phyloP scores from a whole-genome alignment of 1,140 invertebrate genomes.

The Notospermus geniculatus region DNA sequence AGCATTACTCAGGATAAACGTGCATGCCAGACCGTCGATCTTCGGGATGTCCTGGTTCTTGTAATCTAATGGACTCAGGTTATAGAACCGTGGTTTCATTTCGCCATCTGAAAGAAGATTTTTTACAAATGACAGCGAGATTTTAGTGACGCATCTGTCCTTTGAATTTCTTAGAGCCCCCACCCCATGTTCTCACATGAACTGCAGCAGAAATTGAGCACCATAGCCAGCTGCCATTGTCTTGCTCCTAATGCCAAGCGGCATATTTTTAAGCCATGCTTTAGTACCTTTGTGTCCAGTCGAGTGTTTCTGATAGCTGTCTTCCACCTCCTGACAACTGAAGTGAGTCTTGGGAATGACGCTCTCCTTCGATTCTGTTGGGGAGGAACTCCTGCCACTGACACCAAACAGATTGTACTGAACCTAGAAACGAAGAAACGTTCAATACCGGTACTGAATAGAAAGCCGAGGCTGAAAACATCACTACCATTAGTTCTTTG shows the following conservation, averaged over 20 bases:
- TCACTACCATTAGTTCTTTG: too few species aligned
- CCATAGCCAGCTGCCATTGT: too few species aligned
- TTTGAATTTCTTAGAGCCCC: too few species aligned
- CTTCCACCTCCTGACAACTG: slow-evolving; percentile 76
- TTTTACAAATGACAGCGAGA: too few species aligned
- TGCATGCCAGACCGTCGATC: slow-evolving; percentile 89
- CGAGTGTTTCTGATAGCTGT: slow-evolving; percentile 73
- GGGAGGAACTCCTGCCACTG: slow-evolving; percentile 21
- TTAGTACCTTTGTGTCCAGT: slow-evolving; percentile 68
- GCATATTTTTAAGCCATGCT: slow-evolving; percentile 26
- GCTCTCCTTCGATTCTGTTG: slow-evolving; percentile 24
- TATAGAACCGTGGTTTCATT: slow-evolving; percentile 84
- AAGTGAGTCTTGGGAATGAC: slow-evolving; percentile 59
- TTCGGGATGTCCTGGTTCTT: slow-evolving; percentile 81
- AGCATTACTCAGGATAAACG: slow-evolving; percentile 85
- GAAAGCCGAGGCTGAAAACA: too few species aligned
- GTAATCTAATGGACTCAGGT: slow-evolving; percentile 71
- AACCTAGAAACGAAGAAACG: slow-evolving; percentile 61
- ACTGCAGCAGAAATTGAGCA: too few species aligned
- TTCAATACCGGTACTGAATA: background rate
- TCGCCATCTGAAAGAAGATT: slow-evolving; percentile 27
- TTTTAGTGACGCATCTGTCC: too few species aligned
- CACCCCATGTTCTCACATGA: too few species aligned
- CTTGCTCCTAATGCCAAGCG: too few species aligned
- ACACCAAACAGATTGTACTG: slow-evolving; percentile 78